A percentile compares a stretch with the other conserved stretches of the same genome.
Evolutionary conservation across 2,113 vertebrate species (phyloP).

Genomic region (Hiodon alosoides): DNA sequence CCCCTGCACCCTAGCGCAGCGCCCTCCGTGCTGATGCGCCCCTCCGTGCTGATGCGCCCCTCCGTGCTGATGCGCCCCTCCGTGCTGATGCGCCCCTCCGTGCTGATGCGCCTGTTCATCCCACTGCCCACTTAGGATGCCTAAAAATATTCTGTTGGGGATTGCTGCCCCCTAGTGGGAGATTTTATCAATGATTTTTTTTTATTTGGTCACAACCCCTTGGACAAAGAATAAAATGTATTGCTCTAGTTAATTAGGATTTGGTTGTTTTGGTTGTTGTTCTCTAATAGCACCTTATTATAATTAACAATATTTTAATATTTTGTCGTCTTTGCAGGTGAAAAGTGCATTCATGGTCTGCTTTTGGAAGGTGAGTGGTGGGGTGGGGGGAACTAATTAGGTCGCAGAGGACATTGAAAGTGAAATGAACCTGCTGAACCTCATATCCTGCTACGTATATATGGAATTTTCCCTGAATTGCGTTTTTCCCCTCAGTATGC

Average conservation of each 20-base stretch:
- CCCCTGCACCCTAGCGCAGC: not conserved
- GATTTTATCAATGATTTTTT: not conserved
- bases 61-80: too few species aligned
- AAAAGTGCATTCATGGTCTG: constrained; percentile 66
- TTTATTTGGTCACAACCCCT: not conserved
- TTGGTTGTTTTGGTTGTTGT: not conserved
- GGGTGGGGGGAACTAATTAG: not conserved
- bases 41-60: too few species aligned
- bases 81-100: too few species aligned
- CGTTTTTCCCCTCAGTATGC: not conserved
- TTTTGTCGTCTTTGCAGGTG: constrained; percentile 61
- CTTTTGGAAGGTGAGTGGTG: constrained; percentile 72
- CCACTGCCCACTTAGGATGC: too few species aligned
- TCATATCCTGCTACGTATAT: not conserved
- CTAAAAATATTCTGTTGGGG: not conserved
- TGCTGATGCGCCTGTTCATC: too few species aligned
- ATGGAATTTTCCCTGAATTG: not conserved
- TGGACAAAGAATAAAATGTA: too few species aligned
- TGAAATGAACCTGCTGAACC: not conserved
- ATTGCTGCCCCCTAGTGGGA: not conserved
- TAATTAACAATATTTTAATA: not conserved
- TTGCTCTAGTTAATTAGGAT: not conserved
- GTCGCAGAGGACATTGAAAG: not conserved
- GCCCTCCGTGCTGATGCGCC: too few species aligned
- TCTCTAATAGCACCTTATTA: not conserved